Evolutionary conservation across 2,113 vertebrate species (phyloP).

Genomic region (Cathartes aura): DNA sequence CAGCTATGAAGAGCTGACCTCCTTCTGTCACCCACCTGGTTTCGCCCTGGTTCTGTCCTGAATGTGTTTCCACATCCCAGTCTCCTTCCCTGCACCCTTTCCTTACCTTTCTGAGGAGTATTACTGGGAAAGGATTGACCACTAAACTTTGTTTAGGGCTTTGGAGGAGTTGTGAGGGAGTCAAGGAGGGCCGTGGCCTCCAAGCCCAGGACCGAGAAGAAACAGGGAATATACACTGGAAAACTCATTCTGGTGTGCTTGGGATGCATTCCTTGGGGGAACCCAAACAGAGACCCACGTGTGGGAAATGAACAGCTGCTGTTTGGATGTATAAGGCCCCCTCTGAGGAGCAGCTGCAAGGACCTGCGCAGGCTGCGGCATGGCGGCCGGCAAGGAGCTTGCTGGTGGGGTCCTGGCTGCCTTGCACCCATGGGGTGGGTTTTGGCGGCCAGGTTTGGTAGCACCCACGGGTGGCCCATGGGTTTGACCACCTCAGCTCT

Average conservation of each 20-base stretch:
- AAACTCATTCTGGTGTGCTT: background rate
- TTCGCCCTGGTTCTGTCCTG: background rate
- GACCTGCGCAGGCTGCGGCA: background rate
- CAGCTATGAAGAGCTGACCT: background rate
- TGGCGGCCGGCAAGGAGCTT: background rate
- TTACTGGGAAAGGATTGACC: background rate
- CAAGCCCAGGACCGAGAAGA: background rate
- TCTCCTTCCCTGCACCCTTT: background rate
- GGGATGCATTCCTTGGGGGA: fast-evolving
- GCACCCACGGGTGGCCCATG: fast-evolving
- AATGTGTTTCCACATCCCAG: background rate
- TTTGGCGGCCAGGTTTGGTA: background rate
- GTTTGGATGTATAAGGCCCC: background rate
- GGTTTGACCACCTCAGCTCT: background rate
- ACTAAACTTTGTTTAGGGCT: background rate
- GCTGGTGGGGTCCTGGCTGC: background rate
- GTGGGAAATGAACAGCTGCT: background rate
- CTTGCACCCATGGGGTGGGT: background rate
- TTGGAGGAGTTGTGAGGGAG: background rate
- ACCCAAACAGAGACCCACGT: fast-evolving
- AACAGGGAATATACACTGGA: background rate
- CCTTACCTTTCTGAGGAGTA: background rate
- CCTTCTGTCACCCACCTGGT: fast-evolving
- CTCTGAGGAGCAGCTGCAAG: background rate
- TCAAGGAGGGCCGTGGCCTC: background rate